These are phyloP conservation scores for honey bee (Apis mellifera) DNA, from an alignment of 1,140 invertebrate genomes.

Conservation along the genomic window Amel_HAv3.1 CM009936.2:13011501-13012000, in stretches of 20 bases:
- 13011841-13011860: not conserved
- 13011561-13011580: not conserved
- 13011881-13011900: not conserved
- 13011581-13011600: not conserved
- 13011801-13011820: not conserved
- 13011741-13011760: not conserved
- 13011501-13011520: not conserved
- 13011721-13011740: not conserved
- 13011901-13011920: not conserved
- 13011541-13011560: not conserved
- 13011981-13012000: constrained; percentile 96
- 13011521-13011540: not conserved
- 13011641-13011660: not conserved
- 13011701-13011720: not conserved
- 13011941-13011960: constrained; percentile 90
- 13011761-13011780: not conserved
- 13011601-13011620: not conserved
- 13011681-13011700: not conserved
- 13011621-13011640: not conserved
- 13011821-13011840: not conserved
- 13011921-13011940: not conserved
- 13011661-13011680: not conserved
- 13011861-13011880: not conserved
- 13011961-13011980: constrained; percentile 94
- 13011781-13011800: not conserved